These are phyloP conservation scores for Piscicola geometra DNA, from an alignment of 2,888 invertebrate species.

Conservation along the genomic window DNA sequence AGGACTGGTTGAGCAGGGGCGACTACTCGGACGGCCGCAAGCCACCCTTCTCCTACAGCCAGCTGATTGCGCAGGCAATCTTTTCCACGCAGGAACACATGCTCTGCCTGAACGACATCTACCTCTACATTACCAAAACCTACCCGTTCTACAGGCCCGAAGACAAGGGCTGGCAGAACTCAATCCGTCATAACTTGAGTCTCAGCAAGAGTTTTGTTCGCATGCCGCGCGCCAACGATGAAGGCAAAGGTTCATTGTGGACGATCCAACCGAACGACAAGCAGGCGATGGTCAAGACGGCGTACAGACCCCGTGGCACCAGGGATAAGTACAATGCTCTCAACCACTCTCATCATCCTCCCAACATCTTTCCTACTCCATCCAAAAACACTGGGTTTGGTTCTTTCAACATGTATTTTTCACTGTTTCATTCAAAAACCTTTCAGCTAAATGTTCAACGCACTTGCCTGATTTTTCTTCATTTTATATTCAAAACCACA, in stretches of 20 bases:
- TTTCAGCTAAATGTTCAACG: too few species aligned
- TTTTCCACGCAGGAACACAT: conserved; percentile 27
- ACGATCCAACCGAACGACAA: conserved; percentile 24
- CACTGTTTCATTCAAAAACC: too few species aligned
- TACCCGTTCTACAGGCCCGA: conserved; percentile 29
- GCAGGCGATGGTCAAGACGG: conserved; percentile 24
- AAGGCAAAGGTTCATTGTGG: conserved; percentile 32
- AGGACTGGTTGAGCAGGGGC: conserved; percentile 21
- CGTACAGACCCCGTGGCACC: conserved; percentile 26
- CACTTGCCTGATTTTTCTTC: neutral
- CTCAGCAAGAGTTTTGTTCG: conserved; percentile 32
- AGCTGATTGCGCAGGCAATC: conserved; percentile 30
- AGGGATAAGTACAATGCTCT: conserved; percentile 29
- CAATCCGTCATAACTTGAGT: conserved; percentile 26
- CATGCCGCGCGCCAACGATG: conserved; percentile 26
- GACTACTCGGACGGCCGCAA: conserved; percentile 32
- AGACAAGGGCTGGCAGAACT: conserved; percentile 34
- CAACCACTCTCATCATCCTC: neutral
- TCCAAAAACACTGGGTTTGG: neutral
- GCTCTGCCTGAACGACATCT: conserved; percentile 33
- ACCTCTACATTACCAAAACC: conserved; percentile 32
- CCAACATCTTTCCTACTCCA: neutral
- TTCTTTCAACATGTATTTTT: too few species aligned
- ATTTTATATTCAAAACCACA: too few species aligned
- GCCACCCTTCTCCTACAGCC: conserved; percentile 30